phyloP scores from a whole-genome alignment of 92 coral and sea anemone species.

The Porites rus region DNA sequence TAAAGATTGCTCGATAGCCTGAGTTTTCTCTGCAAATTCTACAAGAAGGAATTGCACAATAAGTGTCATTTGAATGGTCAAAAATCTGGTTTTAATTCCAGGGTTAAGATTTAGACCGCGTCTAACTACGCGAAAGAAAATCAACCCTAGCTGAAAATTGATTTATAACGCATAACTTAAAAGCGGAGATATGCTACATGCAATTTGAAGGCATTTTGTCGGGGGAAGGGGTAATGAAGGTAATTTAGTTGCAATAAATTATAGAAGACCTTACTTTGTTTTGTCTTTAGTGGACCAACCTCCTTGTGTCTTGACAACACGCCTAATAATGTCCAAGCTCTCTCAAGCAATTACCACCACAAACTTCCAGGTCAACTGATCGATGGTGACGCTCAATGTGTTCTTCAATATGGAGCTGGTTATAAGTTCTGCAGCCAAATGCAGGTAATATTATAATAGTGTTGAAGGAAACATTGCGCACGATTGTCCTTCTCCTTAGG shows the following conservation, averaged over 20 bases:
- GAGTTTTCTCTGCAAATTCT: too few species aligned
- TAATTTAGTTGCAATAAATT: not conserved
- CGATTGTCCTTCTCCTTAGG: too few species aligned
- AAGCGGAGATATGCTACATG: not conserved
- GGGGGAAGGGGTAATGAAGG: not conserved
- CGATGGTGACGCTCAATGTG: slow-evolving; percentile 82
- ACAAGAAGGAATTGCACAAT: too few species aligned
- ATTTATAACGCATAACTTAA: too few species aligned
- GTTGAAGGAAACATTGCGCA: too few species aligned
- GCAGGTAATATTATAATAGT: slow-evolving; percentile 50
- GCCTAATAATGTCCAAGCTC: slow-evolving; percentile 32
- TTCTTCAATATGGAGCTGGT: slow-evolving; percentile 50
- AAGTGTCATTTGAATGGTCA: not conserved
- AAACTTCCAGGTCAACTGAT: slow-evolving; percentile 82
- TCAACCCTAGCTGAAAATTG: too few species aligned
- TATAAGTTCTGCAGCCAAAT: slow-evolving; percentile 55
- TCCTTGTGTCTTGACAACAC: slow-evolving; percentile 83
- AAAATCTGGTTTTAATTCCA: not conserved
- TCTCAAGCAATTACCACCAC: slow-evolving; percentile 44
- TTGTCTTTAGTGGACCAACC: slow-evolving; percentile 61
- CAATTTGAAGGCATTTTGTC: not conserved
- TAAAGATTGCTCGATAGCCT: too few species aligned
- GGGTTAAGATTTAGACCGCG: too few species aligned
- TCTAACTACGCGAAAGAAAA: too few species aligned
- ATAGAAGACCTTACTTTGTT: not conserved